A percentile compares a stretch with the other conserved stretches of the same genome.
Conservation (phyloP, 30 jellyfish, hydroid and myxozoan genomes). For the Sanderia malayensis region DNA sequence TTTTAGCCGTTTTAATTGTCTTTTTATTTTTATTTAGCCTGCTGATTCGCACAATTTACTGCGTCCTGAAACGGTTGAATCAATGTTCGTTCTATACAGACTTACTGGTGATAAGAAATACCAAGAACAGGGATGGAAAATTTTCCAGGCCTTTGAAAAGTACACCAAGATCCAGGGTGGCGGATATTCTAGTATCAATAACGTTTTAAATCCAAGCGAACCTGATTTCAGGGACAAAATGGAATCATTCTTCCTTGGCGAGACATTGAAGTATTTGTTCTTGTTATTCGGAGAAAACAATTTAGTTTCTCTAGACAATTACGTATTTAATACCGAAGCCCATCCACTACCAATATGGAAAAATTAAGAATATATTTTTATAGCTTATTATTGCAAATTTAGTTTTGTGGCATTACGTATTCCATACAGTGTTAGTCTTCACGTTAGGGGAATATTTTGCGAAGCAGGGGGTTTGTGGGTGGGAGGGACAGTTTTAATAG, state of each 20-base stretch:
- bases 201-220: constrained; percentile 69
- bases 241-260: constrained; percentile 95
- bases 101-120: constrained; percentile 86
- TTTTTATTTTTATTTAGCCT: constrained; percentile 63
- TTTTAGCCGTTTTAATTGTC: no score
- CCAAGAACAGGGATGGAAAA: constrained; percentile 97
- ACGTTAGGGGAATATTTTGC: no score
- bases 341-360: constrained; percentile 92
- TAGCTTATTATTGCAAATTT: no score
- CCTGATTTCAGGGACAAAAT: constrained; percentile 93
- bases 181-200: constrained; percentile 87
- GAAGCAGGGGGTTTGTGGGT: no score
- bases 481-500: no score
- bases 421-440: no score
- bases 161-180: constrained; percentile 80
- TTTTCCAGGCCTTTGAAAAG: constrained; percentile 91
- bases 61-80: constrained; percentile 98
- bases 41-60: constrained; percentile 90
- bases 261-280: constrained; percentile 80
- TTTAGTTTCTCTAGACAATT: constrained; percentile 77
- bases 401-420: no score
- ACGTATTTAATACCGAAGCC: constrained; percentile 96
- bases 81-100: constrained; percentile 77
- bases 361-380: no score
- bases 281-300: constrained; percentile 74